A percentile compares a stretch with the other conserved stretches of the same genome.
Conservation (phyloP, 2,888 invertebrate genomes). For the Norana najaformis region DNA sequence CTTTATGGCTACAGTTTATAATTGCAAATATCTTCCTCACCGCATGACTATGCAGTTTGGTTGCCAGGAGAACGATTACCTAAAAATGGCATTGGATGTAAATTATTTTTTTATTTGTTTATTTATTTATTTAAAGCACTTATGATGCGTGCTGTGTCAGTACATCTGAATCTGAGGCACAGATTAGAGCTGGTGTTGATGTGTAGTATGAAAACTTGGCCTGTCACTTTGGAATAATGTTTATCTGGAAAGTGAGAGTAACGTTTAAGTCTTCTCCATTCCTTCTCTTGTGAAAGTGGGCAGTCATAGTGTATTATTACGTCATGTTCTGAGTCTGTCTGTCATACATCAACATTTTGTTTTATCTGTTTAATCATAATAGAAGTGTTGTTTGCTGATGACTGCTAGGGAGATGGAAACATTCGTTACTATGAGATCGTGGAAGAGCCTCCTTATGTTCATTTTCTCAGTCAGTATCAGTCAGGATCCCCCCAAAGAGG, state of each 20-base stretch:
- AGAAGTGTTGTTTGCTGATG: neutral
- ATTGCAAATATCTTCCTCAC: neutral
- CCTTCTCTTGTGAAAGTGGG: neutral
- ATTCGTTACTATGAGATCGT: slow-evolving; percentile 93
- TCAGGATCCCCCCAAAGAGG: slow-evolving; percentile 97
- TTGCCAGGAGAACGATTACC: no score
- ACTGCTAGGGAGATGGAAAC: slow-evolving; percentile 86
- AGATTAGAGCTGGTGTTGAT: no score
- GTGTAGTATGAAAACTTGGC: neutral
- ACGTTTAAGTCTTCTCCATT: neutral
- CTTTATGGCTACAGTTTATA: neutral
- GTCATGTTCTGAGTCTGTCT: neutral
- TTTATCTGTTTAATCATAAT: neutral
- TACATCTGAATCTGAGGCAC: no score
- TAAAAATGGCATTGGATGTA: neutral
- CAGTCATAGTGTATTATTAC: neutral
- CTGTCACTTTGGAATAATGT: neutral
- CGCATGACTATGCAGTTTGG: neutral
- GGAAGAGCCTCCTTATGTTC: slow-evolving; percentile 89
- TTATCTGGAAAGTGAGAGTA: neutral
- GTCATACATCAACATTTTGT: neutral
- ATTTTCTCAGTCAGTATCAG: slow-evolving; percentile 95
- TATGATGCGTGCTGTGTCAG: no score
- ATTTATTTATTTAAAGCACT: no score
- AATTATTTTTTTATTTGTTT: neutral